These are phyloP conservation scores for Idris sp. DNA, from an alignment of 1,140 invertebrate genomes.

Conservation along the genomic window DNA sequence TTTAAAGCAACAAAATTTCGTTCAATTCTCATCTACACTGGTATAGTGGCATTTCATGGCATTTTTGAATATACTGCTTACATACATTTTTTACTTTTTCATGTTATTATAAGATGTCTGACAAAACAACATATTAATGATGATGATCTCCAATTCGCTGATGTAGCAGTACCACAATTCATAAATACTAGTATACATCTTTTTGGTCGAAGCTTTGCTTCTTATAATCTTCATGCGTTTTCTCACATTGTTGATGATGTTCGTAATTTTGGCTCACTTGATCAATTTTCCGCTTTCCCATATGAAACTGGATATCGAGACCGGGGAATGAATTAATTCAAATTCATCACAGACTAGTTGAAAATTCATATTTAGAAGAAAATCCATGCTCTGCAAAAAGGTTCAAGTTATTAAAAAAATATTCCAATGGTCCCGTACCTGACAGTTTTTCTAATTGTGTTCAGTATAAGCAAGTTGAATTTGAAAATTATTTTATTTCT, in stretches of 20 bases:
- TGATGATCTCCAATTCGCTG: slow-evolving; percentile 16
- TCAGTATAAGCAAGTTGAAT: slow-evolving; percentile 4
- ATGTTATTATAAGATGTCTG: slow-evolving; percentile 40
- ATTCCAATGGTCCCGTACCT: slow-evolving; percentile 7
- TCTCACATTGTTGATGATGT: slow-evolving; percentile 14
- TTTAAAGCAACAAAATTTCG: slow-evolving; percentile 53
- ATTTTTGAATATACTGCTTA: slow-evolving; percentile 28
- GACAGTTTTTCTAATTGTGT: neutral
- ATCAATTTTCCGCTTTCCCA: slow-evolving; percentile 12
- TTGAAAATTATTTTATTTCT: neutral
- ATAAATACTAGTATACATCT: neutral
- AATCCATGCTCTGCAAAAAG: neutral
- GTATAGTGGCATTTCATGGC: slow-evolving; percentile 29
- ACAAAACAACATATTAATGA: slow-evolving; percentile 2
- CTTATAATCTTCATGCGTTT: slow-evolving; percentile 10
- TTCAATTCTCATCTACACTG: slow-evolving; percentile 44
- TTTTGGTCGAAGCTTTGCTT: neutral
- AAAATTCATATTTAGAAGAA: neutral
- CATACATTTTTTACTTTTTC: slow-evolving; percentile 46
- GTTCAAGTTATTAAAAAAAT: neutral
- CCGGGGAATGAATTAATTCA: slow-evolving; percentile 8
- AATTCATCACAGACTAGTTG: slow-evolving; percentile 13
- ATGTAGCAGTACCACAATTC: slow-evolving; percentile 24
- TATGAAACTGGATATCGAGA: slow-evolving; percentile 12
- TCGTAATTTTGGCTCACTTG: slow-evolving; percentile 2